Conservation (phyloP, 2,797 vertebrate genomes). For the Sebastes kiyomatsui region DNA sequence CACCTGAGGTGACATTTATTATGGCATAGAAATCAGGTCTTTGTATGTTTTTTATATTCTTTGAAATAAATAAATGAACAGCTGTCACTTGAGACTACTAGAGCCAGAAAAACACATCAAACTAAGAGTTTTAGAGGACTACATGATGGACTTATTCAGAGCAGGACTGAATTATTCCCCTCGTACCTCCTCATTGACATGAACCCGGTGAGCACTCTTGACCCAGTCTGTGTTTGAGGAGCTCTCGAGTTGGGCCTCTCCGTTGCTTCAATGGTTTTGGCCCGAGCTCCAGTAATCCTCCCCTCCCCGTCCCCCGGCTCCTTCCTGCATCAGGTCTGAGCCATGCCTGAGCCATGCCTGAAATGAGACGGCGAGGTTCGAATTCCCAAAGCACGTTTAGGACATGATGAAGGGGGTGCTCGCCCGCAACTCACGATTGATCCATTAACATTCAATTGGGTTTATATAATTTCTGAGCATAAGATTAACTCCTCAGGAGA, state of each 20-base stretch:
- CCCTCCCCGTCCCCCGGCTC: slow-evolving; percentile 27
- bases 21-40: not conserved
- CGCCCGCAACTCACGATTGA: slow-evolving; percentile 61
- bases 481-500: slow-evolving; percentile 71
- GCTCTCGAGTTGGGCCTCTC: slow-evolving; percentile 29
- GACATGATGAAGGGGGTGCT: slow-evolving; percentile 56
- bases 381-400: slow-evolving; percentile 64
- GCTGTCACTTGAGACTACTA: not conserved
- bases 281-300: slow-evolving; percentile 40
- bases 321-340: slow-evolving; percentile 48
- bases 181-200: slow-evolving; percentile 11
- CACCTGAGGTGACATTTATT: not conserved
- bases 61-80: slow-evolving; percentile 7
- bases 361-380: slow-evolving; percentile 53
- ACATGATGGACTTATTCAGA: slow-evolving; percentile 1
- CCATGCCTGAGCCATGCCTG: slow-evolving; percentile 50
- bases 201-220: slow-evolving; percentile 28
- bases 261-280: slow-evolving; percentile 32
- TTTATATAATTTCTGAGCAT: slow-evolving; percentile 63
- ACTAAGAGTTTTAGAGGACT: not conserved
- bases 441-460: slow-evolving; percentile 73
- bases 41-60: not conserved
- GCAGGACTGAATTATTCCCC: slow-evolving; percentile 17
- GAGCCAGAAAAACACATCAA: slow-evolving; percentile 18
- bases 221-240: slow-evolving; percentile 40